Conservation (phyloP, 2,888 invertebrate genomes). For the Taenaris catops region DNA sequence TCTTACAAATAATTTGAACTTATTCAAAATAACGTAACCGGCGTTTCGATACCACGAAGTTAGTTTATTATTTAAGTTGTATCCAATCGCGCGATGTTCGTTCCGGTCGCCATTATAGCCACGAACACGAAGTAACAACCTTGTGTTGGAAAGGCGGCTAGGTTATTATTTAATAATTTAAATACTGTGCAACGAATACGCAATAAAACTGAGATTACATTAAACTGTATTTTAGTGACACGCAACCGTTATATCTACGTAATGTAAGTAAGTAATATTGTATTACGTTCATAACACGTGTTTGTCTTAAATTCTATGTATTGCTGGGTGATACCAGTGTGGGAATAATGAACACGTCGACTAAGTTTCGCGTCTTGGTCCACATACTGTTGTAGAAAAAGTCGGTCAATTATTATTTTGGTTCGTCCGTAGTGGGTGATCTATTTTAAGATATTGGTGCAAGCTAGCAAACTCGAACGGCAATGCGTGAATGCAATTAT, state of each 20-base stretch:
- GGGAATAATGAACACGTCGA: constrained; percentile 19
- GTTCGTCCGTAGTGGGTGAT: constrained; percentile 43
- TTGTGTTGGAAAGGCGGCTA: constrained; percentile 56
- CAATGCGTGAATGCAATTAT: no score
- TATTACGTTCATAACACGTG: constrained; percentile 60
- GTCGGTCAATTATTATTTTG: constrained; percentile 44
- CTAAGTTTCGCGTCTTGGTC: constrained; percentile 4
- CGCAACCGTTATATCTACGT: constrained; percentile 42
- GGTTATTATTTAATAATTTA: constrained; percentile 64
- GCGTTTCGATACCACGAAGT: constrained; percentile 47
- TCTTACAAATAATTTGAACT: constrained; percentile 26
- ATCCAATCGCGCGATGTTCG: constrained; percentile 48
- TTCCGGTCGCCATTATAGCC: constrained; percentile 76
- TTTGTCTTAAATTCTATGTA: constrained; percentile 21
- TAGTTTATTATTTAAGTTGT: constrained; percentile 34
- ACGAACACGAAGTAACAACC: constrained; percentile 42
- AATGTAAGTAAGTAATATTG: constrained; percentile 48
- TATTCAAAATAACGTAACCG: constrained; percentile 35
- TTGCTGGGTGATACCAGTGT: constrained; percentile 27
- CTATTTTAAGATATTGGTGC: constrained; percentile 51
- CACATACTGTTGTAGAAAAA: constrained; percentile 7
- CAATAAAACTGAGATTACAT: constrained; percentile 35
- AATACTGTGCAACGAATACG: constrained; percentile 46
- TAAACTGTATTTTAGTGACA: constrained; percentile 30
- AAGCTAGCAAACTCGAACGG: neutral